Conservation (phyloP, 2,888 invertebrate species). For the Mellilla xanthometata region DNA sequence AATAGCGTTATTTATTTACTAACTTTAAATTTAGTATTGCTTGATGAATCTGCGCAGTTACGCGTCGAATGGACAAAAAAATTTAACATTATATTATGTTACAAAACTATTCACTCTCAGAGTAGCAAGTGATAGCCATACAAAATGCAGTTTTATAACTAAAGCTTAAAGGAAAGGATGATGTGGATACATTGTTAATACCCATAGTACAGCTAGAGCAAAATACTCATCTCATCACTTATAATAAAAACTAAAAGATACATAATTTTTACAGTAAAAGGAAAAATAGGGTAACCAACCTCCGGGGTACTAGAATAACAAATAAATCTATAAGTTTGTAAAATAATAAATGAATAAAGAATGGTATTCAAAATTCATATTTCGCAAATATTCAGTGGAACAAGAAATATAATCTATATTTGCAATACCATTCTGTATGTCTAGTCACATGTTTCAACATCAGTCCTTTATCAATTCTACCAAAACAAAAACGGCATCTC, state of each 20-base stretch:
- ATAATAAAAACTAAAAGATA: constrained; percentile 1
- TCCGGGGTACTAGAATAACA: constrained; percentile 16
- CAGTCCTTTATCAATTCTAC: too few species aligned
- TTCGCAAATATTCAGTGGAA: too few species aligned
- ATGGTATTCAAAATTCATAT: too few species aligned
- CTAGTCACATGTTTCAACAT: too few species aligned
- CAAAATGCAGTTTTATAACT: constrained; percentile 9
- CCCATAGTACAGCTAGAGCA: constrained; percentile 1
- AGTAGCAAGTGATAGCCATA: constrained; percentile 2
- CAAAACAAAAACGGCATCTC: too few species aligned
- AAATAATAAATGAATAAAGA: too few species aligned
- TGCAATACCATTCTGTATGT: too few species aligned
- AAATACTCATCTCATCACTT: too few species aligned
- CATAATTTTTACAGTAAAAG: constrained; percentile 11
- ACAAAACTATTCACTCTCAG: constrained; percentile 4
- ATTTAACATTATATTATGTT: constrained; percentile 1
- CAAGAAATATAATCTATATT: too few species aligned
- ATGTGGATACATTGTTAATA: not conserved
- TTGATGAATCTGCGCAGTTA: not conserved
- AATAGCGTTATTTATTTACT: not conserved
- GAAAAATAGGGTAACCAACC: constrained; percentile 18
- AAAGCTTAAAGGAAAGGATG: constrained; percentile 7
- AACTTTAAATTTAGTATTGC: constrained; percentile 2
- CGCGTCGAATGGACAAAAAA: constrained; percentile 1
- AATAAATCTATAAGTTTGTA: too few species aligned